Evolutionary conservation across 2,797 vertebrate species (phyloP), one percentile per base, ranked within the genome.

Genomic region (Schizopygopsis malacanthus): DNA sequence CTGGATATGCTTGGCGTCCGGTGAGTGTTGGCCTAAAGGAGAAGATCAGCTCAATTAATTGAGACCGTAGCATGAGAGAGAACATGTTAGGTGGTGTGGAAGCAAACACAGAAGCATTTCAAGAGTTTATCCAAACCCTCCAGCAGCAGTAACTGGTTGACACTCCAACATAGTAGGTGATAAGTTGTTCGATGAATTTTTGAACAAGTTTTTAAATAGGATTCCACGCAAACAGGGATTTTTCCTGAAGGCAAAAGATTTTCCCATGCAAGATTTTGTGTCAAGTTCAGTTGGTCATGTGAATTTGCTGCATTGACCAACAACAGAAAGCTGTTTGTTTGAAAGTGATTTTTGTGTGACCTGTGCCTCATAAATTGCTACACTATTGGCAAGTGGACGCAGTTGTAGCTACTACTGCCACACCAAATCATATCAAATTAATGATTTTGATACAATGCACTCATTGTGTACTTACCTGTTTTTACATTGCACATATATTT

Each of bases 1-100:
- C 98, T 99, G 91, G 98, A 97, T 94, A 98, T 95, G 93, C 98
- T 99, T 56, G 97, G 94, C 56, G 98, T 98, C 92, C 94, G 95
- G 87, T 96, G 97, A 89, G 93, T 95, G 80, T 94, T 92, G 85
- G 95, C 97, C 98, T 99, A 94, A 91, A 73, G 59, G 85, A 50
- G 76, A 89, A 20, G 37, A 90, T 70, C 12, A 54, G 65, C 22
- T 50, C 22, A 63, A 50, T 73, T 13, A n/a, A 20, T 67, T 52
- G 50, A 83, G 20, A 22, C 16, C 6, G 1, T 6, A n/a, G 45
- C 59, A 50, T 18, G 22, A 56, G 15, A 43, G 37, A 82, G 16
- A 70, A 25, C 20, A 39, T 39, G 15, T 11, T 18, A 28, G 45
- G n/a, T 28, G 13, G 2, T 47, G 12, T 45, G 15, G 15, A 13